Base-by-base conservation (phyloP, 2,888 invertebrate genomes). In the Agapetus fuscipes region DNA sequence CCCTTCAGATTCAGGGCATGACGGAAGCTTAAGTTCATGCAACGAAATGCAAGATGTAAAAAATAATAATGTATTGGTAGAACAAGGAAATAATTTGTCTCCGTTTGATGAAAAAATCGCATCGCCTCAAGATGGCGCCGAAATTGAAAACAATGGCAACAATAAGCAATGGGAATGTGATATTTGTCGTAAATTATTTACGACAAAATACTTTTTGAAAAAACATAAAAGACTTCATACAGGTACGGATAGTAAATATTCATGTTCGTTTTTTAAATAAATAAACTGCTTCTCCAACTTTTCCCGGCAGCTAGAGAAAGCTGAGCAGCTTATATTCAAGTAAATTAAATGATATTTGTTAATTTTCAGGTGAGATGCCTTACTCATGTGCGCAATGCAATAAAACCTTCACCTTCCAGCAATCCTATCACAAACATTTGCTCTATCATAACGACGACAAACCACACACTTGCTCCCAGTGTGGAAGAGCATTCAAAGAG, bases 331-430 rank as follows among this genome's bases (percentile, higher is more conserved):
- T 20, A 20, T 20, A 20, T 20, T 20, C 9, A 6, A 20, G 9
- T 20, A 20, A 20, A 20, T 20, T 9, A 20, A 20, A 20, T 20
- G 9, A 20, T 3, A 17, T 11, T 35, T 27, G n/a, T 14, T 14
- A 27, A 16, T 30, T 66, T 69, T 53, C 69, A 77, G 87, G 89
- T 41, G 89, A 89, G 71, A 88, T 86, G 72, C 89, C 89, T 0
- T 89, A 89, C 56, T 79, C 79, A 14, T 89, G 89, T 55, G 69
- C 72, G 32, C 78, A 83, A 50, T 89, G 89, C 56, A 81, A 81
- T 49, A 85, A 87, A 58, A 83, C 82, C 9, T 89, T 89, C 60
- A 88, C 88, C 34, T 89, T 89, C 63, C 89, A 89, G 63, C 89
- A 89, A 54, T 88, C 88, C 0, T 88, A 85, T 60, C 88, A 88